A percentile compares a stretch with the other conserved stretches of the same genome.
Evolutionary conservation across 2,888 invertebrate genomes (phyloP).

Genomic region (Athripsodes cinereus): DNA sequence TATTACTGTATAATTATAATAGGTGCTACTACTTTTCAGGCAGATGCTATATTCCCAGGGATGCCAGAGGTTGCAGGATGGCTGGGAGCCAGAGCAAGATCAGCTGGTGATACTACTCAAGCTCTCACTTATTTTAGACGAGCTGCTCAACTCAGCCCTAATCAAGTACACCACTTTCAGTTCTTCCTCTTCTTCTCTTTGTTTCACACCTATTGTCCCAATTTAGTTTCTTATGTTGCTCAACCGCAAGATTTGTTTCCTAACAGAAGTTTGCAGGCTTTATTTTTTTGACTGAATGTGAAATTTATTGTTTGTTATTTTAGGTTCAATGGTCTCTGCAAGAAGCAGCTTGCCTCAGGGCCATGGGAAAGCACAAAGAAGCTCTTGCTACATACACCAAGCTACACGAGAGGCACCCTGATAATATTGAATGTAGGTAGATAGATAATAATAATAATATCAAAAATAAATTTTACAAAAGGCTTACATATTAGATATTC

Average conservation of each 20-base stretch:
- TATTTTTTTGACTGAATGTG: no score
- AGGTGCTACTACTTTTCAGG: conserved; percentile 31
- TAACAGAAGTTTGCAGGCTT: no score
- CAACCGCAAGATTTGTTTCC: no score
- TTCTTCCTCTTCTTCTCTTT: no score
- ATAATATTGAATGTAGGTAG: conserved; percentile 83
- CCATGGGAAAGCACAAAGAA: conserved; percentile 75
- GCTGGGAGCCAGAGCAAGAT: conserved; percentile 40
- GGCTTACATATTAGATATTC: no score
- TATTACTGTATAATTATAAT: not conserved
- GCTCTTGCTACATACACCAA: conserved; percentile 78
- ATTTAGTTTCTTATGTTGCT: no score
- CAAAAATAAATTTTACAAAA: no score
- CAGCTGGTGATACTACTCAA: conserved; percentile 33
- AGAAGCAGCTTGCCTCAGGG: conserved; percentile 72
- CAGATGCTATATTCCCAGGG: conserved; percentile 47
- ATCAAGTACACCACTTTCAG: conserved; percentile 33
- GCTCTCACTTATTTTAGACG: conserved; percentile 43
- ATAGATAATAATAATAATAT: no score
- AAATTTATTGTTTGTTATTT: not conserved
- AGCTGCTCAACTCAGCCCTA: conserved; percentile 42
- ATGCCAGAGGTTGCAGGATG: conserved; percentile 40
- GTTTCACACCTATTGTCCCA: no score
- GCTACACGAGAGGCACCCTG: conserved; percentile 86
- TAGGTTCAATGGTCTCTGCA: conserved; percentile 77